phyloP scores from a whole-genome alignment of 2,888 invertebrate species.

The Lycia hirtaria region DNA sequence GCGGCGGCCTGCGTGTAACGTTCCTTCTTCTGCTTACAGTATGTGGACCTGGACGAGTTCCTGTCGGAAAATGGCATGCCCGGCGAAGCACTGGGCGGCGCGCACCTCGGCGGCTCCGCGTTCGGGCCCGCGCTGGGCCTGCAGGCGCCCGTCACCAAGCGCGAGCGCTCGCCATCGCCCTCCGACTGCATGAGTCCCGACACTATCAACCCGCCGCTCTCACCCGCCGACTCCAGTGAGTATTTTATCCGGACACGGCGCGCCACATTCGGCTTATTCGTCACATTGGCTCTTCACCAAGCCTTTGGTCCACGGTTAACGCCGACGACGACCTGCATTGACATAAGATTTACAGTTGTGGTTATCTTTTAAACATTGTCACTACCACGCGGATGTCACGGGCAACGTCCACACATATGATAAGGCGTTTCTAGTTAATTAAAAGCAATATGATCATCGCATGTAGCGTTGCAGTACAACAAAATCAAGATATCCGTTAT shows the following conservation, averaged over 20 bases:
- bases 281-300: not conserved
- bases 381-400: no score
- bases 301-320: no score
- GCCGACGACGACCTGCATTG: no score
- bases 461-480: no score
- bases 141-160: slow-evolving; percentile 90
- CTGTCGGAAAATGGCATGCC: slow-evolving; percentile 97
- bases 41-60: slow-evolving; percentile 98
- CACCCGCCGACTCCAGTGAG: slow-evolving; percentile 96
- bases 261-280: slow-evolving; percentile 65
- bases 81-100: slow-evolving; percentile 89
- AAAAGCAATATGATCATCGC: no score
- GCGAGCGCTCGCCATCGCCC: slow-evolving; percentile 94
- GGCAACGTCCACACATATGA: no score
- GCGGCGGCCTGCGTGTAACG: slow-evolving; percentile 43
- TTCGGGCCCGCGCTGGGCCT: slow-evolving; percentile 86
- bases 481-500: no score
- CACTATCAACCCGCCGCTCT: slow-evolving; percentile 94
- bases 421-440: no score
- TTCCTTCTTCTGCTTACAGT: slow-evolving; percentile 85
- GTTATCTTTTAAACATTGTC: no score
- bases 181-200: slow-evolving; percentile 96
- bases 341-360: no score
- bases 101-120: slow-evolving; percentile 88
- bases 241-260: slow-evolving; percentile 49